Base-by-base conservation (phyloP, 2,888 invertebrate species). In the Orchesellides sinensis region DNA sequence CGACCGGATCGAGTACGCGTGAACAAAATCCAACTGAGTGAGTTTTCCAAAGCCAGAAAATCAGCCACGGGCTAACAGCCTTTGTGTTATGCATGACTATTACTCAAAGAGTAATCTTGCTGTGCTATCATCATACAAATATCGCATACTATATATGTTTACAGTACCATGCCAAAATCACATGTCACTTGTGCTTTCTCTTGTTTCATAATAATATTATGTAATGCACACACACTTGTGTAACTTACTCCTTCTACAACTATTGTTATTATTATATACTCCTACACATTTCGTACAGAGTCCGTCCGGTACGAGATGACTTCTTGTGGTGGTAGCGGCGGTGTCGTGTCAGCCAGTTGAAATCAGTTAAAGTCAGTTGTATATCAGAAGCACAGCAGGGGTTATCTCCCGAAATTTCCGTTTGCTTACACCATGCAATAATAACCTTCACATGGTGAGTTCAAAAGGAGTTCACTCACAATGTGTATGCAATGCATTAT, bases 371-470 rank as follows among this genome's bases (percentile, higher is more conserved):
- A 74, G 74, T 69, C 69, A 75, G 75, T 54, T 61, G 69, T 63
- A 70, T 70, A 83, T 83, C 77, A 70, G 65, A 52, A 35, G 47
- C 17, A 14, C 83, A 56, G 45, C 56, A 32, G 75, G 77, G 77
- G 77, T 83, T 69, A 63, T 77, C 75, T 82, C 65, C 19, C 77
- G 6, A 27, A 74, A 45, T 68, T 77, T 77, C 77, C 77, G 77
- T 32, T 77, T 35, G 40, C 74, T 74, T 47, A 47, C 47, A 73
- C 32, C 45, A 47, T 32, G 23, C 21, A 21, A 40, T 19, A 61
- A 5, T 23, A 27, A 14, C 56, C 8, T 27, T 25, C 25, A 2
- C n/a, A 35, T 59, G 14, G 2, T 29, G 5, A 2, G 40, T 17
- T 35, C 61, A 61, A 29, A 14, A 0, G 45, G 2, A n/a, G 40